Conservation (phyloP, 2,888 invertebrate genomes). For the Vannuccia rotundouncinata region DNA sequence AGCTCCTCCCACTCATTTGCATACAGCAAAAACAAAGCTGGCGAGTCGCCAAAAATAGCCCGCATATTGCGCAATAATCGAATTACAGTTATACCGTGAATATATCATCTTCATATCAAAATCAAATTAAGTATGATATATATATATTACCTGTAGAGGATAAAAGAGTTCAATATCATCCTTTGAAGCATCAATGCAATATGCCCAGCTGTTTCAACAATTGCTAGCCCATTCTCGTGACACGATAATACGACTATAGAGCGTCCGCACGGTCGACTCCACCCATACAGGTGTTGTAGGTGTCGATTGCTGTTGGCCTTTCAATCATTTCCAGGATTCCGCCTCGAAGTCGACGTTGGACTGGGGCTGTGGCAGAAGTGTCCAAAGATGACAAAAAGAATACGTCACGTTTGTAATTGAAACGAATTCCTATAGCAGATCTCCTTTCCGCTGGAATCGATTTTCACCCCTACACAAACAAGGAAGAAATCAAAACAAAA, state of each 20-base stretch:
- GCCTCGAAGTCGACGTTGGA: neutral
- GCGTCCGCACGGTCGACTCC: neutral
- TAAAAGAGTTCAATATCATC: neutral
- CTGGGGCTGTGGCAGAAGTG: neutral
- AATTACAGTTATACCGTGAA: too few species aligned
- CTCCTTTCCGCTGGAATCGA: neutral
- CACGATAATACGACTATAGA: neutral
- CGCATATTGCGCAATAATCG: too few species aligned
- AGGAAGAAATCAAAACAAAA: too few species aligned
- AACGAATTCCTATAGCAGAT: neutral
- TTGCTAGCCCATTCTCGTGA: neutral
- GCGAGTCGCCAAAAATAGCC: too few species aligned
- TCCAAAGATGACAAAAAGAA: neutral
- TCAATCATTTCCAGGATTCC: neutral
- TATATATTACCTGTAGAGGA: neutral
- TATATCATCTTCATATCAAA: too few species aligned
- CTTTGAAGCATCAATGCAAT: neutral
- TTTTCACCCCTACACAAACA: neutral
- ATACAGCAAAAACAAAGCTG: too few species aligned
- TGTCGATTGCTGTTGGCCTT: neutral
- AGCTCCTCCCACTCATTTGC: too few species aligned
- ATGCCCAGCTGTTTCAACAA: neutral
- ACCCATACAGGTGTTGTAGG: neutral
- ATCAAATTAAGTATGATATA: too few species aligned
- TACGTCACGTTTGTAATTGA: neutral